phyloP scores from a whole-genome alignment of 2,113 vertebrate species.

The Herpailurus yagouaroundi region DNA sequence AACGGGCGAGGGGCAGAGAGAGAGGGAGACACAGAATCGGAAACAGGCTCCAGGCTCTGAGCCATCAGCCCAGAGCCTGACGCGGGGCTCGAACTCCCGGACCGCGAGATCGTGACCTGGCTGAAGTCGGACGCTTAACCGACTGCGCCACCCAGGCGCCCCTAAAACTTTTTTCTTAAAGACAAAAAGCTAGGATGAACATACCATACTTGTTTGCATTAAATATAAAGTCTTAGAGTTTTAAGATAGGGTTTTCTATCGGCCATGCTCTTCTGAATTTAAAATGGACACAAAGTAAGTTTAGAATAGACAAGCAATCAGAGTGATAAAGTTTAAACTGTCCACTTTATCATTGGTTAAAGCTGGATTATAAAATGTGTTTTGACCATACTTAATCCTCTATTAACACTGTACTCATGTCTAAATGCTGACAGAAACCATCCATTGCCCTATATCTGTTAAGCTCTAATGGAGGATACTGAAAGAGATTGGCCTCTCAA shows the following conservation, averaged over 20 bases:
- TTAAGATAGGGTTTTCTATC: background rate
- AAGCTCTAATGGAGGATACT: background rate
- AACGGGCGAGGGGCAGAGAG: too few relatives aligned
- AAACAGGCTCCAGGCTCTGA: too few relatives aligned
- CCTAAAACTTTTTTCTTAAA: background rate
- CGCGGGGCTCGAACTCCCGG: too few relatives aligned
- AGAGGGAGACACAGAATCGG: too few relatives aligned
- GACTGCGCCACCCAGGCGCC: too few relatives aligned
- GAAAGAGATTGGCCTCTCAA: background rate
- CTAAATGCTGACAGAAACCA: background rate
- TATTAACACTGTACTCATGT: background rate
- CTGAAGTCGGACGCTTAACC: too few relatives aligned
- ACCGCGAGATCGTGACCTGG: too few relatives aligned
- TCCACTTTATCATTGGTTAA: background rate
- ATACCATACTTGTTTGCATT: background rate
- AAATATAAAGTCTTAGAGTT: background rate
- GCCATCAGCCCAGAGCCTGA: too few relatives aligned
- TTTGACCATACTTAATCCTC: background rate
- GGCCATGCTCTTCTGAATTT: background rate
- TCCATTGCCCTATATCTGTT: fast-evolving
- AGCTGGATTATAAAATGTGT: background rate
- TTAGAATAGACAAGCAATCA: background rate
- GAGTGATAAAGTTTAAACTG: background rate
- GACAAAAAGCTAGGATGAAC: background rate
- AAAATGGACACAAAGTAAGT: background rate